Percentiles rank a stretch among this genome's conserved stretches.
Evolutionary conservation across 2,888 invertebrate genomes (phyloP).

Genomic region (Nephrotoma appendiculata): DNA sequence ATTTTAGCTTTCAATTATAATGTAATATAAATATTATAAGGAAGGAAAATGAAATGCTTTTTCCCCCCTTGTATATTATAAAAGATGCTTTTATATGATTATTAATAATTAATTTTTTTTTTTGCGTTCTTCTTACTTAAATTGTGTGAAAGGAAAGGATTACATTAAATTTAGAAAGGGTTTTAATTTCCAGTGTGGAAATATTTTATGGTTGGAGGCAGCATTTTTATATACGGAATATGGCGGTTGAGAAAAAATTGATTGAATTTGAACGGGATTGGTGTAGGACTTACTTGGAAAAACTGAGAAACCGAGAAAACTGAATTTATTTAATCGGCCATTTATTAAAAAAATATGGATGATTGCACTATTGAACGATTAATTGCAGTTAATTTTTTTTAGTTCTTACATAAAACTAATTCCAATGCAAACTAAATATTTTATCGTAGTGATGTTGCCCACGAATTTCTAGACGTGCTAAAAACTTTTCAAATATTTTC

Average conservation of each 20-base stretch:
- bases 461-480: too few species aligned
- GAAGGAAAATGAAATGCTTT: not conserved
- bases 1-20: not conserved
- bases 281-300: not conserved
- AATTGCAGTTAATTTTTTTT: too few species aligned
- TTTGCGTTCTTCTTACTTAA: not conserved
- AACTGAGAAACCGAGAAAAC: too few species aligned
- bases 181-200: not conserved
- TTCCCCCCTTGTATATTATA: not conserved
- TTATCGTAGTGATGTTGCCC: too few species aligned
- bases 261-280: not conserved
- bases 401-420: too few species aligned
- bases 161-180: not conserved
- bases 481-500: too few species aligned
- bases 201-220: not conserved
- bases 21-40: not conserved
- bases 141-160: not conserved
- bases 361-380: too few species aligned
- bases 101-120: not conserved
- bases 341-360: too few species aligned
- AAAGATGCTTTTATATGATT: not conserved
- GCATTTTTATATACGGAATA: not conserved
- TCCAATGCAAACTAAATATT: too few species aligned
- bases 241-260: not conserved
- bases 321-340: too few species aligned